Percentiles rank a stretch among this genome's conserved stretches.
Evolutionary conservation across 2,888 invertebrate species (phyloP).

Genomic region (Chironomus riparius): DNA sequence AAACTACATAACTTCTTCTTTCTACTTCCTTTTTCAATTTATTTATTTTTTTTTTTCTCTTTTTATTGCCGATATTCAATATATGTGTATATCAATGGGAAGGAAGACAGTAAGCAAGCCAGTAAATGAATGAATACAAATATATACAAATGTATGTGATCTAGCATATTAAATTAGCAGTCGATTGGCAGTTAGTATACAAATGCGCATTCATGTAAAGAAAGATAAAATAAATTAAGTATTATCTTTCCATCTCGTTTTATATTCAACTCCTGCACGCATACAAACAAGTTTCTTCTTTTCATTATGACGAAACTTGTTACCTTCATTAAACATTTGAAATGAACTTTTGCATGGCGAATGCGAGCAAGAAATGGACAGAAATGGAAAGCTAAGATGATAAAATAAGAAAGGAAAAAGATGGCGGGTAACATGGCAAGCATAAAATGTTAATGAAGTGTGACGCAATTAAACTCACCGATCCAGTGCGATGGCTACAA

Average conservation of each 20-base stretch:
- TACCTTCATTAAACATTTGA: no score
- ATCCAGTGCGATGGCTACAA: conserved; percentile 73
- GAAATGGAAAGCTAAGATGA: no score
- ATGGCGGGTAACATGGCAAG: neutral
- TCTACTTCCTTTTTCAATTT: neutral
- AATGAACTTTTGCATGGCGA: no score
- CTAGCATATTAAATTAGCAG: neutral
- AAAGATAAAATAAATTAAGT: neutral
- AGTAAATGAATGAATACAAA: no score
- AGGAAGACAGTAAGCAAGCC: no score
- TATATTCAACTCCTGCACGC: no score
- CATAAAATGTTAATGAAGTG: neutral
- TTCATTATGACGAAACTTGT: no score
- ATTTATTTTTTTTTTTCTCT: neutral
- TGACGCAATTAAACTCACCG: conserved; percentile 46
- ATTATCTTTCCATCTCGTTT: neutral
- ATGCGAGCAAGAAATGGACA: no score
- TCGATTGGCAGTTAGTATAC: neutral
- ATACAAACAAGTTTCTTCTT: no score
- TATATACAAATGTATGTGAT: neutral
- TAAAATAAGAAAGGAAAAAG: neutral
- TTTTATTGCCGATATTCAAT: neutral
- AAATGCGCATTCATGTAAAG: neutral
- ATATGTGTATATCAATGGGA: no score
- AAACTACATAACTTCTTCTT: neutral